Evolutionary conservation across 2,888 invertebrate species (phyloP).

Genomic region (Drosophila lutescens): DNA sequence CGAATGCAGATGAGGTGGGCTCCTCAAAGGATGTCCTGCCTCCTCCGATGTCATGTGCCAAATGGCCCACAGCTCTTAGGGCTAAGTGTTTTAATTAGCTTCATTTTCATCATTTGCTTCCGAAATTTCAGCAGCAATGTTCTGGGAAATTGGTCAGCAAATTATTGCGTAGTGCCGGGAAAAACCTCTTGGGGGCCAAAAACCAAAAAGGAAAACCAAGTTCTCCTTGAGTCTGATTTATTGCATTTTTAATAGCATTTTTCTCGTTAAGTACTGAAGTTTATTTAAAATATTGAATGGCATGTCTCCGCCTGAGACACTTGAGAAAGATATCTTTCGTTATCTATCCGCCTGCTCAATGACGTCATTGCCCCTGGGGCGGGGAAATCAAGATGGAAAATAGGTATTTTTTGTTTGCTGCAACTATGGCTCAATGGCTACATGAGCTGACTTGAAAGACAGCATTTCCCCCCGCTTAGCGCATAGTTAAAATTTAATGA

Average conservation of each 20-base stretch:
- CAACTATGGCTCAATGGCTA: slow-evolving; percentile 22
- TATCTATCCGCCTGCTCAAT: neutral
- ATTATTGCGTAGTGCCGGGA: neutral
- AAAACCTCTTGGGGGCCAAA: neutral
- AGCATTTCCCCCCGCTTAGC: slow-evolving; percentile 12
- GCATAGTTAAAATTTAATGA: slow-evolving; percentile 37
- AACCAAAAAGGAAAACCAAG: too few relatives aligned
- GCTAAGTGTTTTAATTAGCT: slow-evolving; percentile 41
- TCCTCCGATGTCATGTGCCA: slow-evolving; percentile 5
- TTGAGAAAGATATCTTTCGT: neutral
- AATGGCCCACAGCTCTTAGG: slow-evolving; percentile 9
- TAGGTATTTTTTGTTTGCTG: neutral
- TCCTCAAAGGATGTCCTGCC: neutral
- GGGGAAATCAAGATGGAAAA: neutral
- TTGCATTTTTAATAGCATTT: too few relatives aligned
- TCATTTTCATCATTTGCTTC: slow-evolving; percentile 17
- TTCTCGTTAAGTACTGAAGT: too few relatives aligned
- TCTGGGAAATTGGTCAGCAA: neutral
- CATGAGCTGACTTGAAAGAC: slow-evolving; percentile 11
- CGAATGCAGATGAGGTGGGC: neutral
- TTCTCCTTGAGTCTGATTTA: too few relatives aligned
- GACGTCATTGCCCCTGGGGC: neutral
- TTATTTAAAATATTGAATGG: too few relatives aligned
- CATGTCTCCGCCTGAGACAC: neutral
- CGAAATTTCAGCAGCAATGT: neutral